A percentile compares a stretch with the other conserved stretches of the same genome.
Conservation (phyloP, 1,140 invertebrate genomes). For the Acromyrmex charruanus region DNA sequence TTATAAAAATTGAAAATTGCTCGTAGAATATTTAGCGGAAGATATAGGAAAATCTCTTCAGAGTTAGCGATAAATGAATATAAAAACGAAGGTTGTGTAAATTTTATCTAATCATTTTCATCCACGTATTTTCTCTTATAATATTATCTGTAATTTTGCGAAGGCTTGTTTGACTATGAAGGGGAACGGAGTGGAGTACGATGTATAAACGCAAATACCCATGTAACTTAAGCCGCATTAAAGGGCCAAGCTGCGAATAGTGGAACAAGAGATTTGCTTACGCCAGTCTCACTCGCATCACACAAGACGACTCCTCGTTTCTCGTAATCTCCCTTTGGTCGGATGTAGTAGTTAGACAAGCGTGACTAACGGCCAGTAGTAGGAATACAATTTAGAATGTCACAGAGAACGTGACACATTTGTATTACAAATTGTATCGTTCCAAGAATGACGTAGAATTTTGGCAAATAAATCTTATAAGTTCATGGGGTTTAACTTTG, state of each 20-base stretch:
- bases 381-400: constrained; percentile 28
- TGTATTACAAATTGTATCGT: background rate
- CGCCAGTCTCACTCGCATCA: background rate
- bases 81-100: background rate
- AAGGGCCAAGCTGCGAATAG: constrained; percentile 31
- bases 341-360: background rate
- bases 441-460: background rate
- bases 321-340: constrained; percentile 21
- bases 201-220: constrained; percentile 39
- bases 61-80: background rate
- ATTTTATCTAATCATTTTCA: background rate
- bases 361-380: constrained; percentile 47
- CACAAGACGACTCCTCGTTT: constrained; percentile 24
- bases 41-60: background rate
- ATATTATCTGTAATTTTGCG: constrained; percentile 10
- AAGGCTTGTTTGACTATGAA: constrained; percentile 20
- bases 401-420: background rate
- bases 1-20: background rate
- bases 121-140: background rate
- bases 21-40: background rate
- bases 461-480: background rate
- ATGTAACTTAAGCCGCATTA: constrained; percentile 48
- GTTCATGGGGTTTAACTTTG: background rate
- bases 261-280: constrained; percentile 36
- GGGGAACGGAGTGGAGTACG: background rate